A percentile compares a stretch with the other conserved stretches of the same genome.
phyloP scores from a whole-genome alignment of 53 echinoderm and acorn worm genomes.

The Hippasteria phrygiana region DNA sequence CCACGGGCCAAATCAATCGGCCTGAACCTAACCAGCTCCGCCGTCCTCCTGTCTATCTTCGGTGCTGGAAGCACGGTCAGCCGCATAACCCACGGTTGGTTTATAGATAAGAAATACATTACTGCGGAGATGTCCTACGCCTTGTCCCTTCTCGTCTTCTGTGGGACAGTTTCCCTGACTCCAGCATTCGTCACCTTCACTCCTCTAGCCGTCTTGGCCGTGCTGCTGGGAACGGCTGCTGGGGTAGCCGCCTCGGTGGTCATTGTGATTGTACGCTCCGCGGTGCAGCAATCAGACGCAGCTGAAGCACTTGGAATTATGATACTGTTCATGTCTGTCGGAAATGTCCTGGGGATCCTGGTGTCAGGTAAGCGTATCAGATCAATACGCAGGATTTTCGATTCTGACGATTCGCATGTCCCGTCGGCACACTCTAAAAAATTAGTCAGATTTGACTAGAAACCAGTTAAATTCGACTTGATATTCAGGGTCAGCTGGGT shows the following conservation, averaged over 20 bases:
- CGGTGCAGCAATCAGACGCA: constrained; percentile 9
- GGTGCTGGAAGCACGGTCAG: background rate
- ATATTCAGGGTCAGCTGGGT: too few relatives aligned
- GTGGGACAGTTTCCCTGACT: background rate
- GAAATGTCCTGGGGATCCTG: background rate
- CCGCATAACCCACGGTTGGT: constrained; percentile 27
- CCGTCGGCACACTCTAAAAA: too few relatives aligned
- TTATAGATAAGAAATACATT: constrained; percentile 41
- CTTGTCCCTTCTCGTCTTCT: background rate
- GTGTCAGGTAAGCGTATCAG: constrained; percentile 38
- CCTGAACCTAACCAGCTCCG: background rate
- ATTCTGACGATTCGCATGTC: too few relatives aligned
- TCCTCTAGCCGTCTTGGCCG: constrained; percentile 2
- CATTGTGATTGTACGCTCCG: constrained; percentile 13
- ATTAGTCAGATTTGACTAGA: too few relatives aligned
- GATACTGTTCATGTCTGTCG: background rate
- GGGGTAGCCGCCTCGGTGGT: background rate
- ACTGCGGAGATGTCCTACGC: constrained; percentile 33
- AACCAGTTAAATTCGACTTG: too few relatives aligned
- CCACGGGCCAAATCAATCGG: constrained; percentile 35
- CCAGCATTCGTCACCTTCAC: background rate
- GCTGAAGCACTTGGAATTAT: background rate
- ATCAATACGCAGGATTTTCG: too few relatives aligned
- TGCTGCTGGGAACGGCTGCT: background rate
- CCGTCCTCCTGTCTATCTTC: constrained; percentile 18